Evolutionary conservation across 2,888 invertebrate species (phyloP).

Genomic region (Philhelius pedissequus): DNA sequence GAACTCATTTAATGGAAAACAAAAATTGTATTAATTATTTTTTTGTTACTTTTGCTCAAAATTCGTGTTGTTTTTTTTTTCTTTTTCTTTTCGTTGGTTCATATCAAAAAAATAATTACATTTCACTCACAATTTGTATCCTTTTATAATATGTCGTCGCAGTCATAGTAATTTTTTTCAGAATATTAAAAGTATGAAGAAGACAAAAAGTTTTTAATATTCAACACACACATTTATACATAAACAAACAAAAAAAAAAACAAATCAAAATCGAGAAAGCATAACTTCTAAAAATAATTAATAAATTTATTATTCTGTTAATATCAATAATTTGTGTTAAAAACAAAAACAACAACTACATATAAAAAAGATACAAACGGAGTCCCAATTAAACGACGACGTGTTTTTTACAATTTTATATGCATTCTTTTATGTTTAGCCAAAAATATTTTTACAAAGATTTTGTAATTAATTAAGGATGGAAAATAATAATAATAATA

Average conservation of each 20-base stretch:
- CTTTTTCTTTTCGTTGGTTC: conserved; percentile 35
- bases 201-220: conserved; percentile 38
- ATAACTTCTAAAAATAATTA: conserved; percentile 11
- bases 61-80: conserved; percentile 39
- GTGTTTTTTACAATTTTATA: conserved; percentile 59
- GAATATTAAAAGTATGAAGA: conserved; percentile 40
- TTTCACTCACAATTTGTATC: conserved; percentile 16
- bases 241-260: conserved; percentile 24
- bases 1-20: conserved; percentile 26
- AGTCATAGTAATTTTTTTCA: conserved; percentile 48
- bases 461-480: conserved; percentile 65
- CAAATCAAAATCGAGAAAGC: neutral
- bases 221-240: conserved; percentile 30
- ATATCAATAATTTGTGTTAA: conserved; percentile 40
- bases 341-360: neutral
- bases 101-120: conserved; percentile 35
- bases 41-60: conserved; percentile 47
- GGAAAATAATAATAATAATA: conserved; percentile 16
- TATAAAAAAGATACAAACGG: conserved; percentile 19
- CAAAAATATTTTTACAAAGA: conserved; percentile 65
- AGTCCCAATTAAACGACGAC: conserved; percentile 15
- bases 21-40: conserved; percentile 28
- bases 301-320: conserved; percentile 14
- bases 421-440: conserved; percentile 61
- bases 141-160: conserved; percentile 25